These are phyloP conservation scores for Archilochus colubris DNA, from an alignment of 2,113 vertebrate genomes.

Conservation along the genomic window DNA sequence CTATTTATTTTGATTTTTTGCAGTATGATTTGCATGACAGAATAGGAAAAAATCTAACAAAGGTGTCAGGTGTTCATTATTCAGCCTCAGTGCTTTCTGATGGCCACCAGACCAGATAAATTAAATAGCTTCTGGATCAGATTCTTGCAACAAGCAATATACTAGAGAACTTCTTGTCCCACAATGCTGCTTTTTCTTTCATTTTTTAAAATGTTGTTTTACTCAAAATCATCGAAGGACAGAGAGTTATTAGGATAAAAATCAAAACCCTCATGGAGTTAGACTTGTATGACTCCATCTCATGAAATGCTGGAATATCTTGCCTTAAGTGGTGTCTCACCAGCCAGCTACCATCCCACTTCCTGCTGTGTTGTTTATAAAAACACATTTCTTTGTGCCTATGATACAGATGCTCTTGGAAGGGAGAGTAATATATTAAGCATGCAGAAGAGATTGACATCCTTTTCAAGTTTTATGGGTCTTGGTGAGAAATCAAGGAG, in stretches of 20 bases:
- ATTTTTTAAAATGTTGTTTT: not conserved
- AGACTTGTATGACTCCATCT: not conserved
- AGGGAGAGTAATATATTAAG: slow-evolving; percentile 44
- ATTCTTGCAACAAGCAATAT: not conserved
- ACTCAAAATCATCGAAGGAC: not conserved
- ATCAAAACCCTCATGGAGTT: slow-evolving; percentile 48
- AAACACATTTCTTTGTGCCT: slow-evolving; percentile 14
- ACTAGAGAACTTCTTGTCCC: not conserved
- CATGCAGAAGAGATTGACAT: slow-evolving; percentile 10
- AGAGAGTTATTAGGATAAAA: slow-evolving; percentile 31
- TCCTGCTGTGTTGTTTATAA: slow-evolving; percentile 46
- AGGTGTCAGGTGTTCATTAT: not conserved
- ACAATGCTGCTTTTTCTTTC: not conserved
- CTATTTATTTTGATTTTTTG: not conserved
- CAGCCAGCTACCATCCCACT: slow-evolving; percentile 12
- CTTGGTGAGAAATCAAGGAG: slow-evolving; percentile 49
- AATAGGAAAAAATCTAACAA: not conserved
- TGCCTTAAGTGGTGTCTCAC: slow-evolving; percentile 16
- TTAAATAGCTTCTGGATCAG: not conserved
- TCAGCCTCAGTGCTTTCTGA: not conserved
- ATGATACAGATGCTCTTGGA: slow-evolving; percentile 19
- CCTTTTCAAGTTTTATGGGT: slow-evolving; percentile 43
- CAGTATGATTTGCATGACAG: not conserved
- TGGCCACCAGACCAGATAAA: not conserved
- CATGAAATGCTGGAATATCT: slow-evolving; percentile 2